Evolutionary conservation across 2,888 invertebrate genomes (phyloP), one percentile per base, ranked within the genome.

Genomic region (Diarsia mendica): DNA sequence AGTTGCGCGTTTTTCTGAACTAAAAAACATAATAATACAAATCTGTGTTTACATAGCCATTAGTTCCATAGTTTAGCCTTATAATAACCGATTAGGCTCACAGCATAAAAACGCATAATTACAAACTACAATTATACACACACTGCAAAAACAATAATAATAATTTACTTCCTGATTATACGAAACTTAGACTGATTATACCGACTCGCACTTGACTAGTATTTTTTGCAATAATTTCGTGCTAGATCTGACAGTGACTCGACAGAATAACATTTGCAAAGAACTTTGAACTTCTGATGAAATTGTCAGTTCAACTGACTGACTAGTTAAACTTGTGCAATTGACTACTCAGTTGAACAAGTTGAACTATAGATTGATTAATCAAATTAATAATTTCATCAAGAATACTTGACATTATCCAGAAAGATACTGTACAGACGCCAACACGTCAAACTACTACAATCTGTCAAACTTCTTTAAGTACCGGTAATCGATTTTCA

Each of bases 91-190:
- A 79, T 49, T 67, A 64, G 0, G 73, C 13, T 8, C 2, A 46
- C 58, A 39, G n/a, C 13, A 49, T 18, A 78, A 63, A 72, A 55
- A 78, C 48, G 20, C 13, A 53, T 67, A 78, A 78, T 79, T 79
- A 79, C 33, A 67, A 73, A 72, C 33, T 39, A 64, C 20, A 77
- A 66, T 72, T 79, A 79, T 60, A 65, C 28, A 18, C 11, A 60
- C 18, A 8, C 55, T 18, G 53, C 23, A 72, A 81, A 77, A 77
- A 69, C 68, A 53, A 51, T n/a, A 13, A 0, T 51, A 77, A 66
- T 77, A 48, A 80, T 60, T 44, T 15, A 71, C n/a, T 80, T 81
- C 81, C 81, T 81, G 72, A 68, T 69, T 58, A 66, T 77, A 67
- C 46, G 48, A 77, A 67, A 72, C 66, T 69, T 51, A 8, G 6